Conservation (phyloP, 2,113 vertebrate genomes). For the Carlito syrichta region DNA sequence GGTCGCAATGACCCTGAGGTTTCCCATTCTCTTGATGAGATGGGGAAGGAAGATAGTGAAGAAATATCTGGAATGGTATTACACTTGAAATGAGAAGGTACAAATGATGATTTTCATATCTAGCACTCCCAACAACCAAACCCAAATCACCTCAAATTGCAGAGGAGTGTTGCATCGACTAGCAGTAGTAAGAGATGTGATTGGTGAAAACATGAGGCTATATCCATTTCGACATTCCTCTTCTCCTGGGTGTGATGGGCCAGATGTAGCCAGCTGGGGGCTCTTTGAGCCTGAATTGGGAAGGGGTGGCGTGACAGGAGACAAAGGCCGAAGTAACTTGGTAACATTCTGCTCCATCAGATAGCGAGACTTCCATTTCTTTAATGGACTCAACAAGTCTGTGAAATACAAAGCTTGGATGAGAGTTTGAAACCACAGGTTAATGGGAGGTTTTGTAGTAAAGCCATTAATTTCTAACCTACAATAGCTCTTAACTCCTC, state of each 20-base stretch:
- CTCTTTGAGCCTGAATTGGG: constrained; percentile 82
- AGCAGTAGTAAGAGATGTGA: constrained; percentile 89
- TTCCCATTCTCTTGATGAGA: constrained; percentile 43
- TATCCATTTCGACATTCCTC: constrained; percentile 88
- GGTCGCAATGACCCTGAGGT: constrained; percentile 36
- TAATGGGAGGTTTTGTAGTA: not conserved
- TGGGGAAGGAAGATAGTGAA: constrained; percentile 38
- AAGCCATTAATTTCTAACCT: constrained; percentile 28
- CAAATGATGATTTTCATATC: constrained; percentile 36
- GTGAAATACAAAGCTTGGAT: constrained; percentile 71
- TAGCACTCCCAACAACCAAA: not conserved
- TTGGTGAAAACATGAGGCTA: constrained; percentile 89
- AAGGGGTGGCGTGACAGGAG: constrained; percentile 91
- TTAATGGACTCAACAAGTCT: constrained; percentile 92
- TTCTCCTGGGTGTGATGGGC: constrained; percentile 84
- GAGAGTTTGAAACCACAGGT: constrained; percentile 32
- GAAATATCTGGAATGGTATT: constrained; percentile 28
- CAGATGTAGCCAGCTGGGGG: constrained; percentile 84
- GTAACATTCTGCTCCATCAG: constrained; percentile 84
- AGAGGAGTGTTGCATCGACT: constrained; percentile 98
- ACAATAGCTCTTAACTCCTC: not conserved
- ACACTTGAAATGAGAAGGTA: constrained; percentile 51
- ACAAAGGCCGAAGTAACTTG: constrained; percentile 90
- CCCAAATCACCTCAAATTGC: constrained; percentile 93
- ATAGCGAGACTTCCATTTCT: constrained; percentile 95